Evolutionary conservation across 2,113 vertebrate genomes (phyloP), one percentile per base, ranked within the genome.

Genomic region (Lynx canadensis): DNA sequence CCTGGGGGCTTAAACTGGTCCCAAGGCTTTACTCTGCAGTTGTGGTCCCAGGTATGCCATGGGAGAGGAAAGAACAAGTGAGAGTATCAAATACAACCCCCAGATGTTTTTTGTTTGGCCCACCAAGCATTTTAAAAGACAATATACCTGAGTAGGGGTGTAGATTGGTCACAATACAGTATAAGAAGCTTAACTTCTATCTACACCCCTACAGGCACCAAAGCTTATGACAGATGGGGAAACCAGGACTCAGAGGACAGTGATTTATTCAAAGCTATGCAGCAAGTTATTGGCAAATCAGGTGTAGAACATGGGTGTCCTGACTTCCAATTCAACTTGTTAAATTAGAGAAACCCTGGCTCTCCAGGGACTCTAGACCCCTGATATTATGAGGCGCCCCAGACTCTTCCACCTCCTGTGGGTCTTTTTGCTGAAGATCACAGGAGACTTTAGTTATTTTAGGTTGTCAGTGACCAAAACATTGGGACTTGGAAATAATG

Each of bases 111-210:
- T n/a, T 63, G 27, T 15, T 76, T 97, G 50, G 7, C 68, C 38
- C 50, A 84, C n/a, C 38, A 91, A 76, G 74, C 38, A 21, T 94
- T 89, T 96, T 52, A 82, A 92, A 94, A 74, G 36, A 45, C 2
- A 94, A 79, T 15, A 86, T 27, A 55, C 60, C 29, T 57, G 36
- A 23, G 38, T n/a, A 48, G 69, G 27, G 16, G 18, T 90, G 76
- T 74, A 52, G n/a, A 55, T 79, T 88, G 66, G 50, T 74, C 91
- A 78, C 50, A 74, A 55, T n/a, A 41, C 21, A 57, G 33, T 66
- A 65, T 12, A 82, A 41, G 31, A 29, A 80, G 25, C 45, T 94
- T 82, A 92, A 68, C 45, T 90, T 63, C 50, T 0, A 89, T 29
- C 38, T 84, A 38, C 25, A 48, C 23, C 31, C 74, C 29, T n/a